phyloP scores from a whole-genome alignment of 1,140 invertebrate species.

The Neoseiulus cucumeris region DNA sequence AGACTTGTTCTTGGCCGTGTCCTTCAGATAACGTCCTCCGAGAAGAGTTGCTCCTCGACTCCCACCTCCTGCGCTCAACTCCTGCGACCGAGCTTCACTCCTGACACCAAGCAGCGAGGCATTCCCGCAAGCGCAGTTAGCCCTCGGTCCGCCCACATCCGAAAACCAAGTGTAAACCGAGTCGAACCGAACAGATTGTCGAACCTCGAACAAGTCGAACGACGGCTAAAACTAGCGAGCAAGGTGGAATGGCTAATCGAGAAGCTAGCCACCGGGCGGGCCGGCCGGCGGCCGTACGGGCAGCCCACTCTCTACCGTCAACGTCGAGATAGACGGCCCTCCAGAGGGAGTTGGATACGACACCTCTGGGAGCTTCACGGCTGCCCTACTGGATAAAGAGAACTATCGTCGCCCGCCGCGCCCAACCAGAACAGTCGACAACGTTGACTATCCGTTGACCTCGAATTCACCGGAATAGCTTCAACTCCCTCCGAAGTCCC shows the following conservation, averaged over 20 bases:
- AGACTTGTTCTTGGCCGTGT: slow-evolving; percentile 4
- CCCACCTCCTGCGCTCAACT: neutral
- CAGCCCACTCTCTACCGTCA: neutral
- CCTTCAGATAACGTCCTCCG: neutral
- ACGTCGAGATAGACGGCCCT: slow-evolving; percentile 8
- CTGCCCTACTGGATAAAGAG: too few relatives aligned
- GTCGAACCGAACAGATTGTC: too few relatives aligned
- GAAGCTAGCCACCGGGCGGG: neutral
- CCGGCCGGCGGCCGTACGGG: neutral
- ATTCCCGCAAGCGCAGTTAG: neutral
- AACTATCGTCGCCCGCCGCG: too few relatives aligned
- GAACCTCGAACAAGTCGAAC: too few relatives aligned
- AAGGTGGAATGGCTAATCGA: slow-evolving; percentile 9
- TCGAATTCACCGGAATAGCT: too few relatives aligned
- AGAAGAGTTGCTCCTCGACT: too few relatives aligned
- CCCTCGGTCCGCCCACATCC: too few relatives aligned
- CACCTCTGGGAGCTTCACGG: neutral
- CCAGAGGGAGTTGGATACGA: slow-evolving; percentile 2
- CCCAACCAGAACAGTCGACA: too few relatives aligned
- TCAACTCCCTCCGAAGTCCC: too few relatives aligned
- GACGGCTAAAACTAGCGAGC: neutral
- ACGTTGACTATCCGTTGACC: too few relatives aligned
- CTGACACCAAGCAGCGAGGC: neutral
- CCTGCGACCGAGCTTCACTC: too few relatives aligned
- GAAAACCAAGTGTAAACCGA: too few relatives aligned